These are phyloP conservation scores for Bergia sp. DNA, from an alignment of 92 coral and sea anemone genomes.

Conservation along the genomic window DNA sequence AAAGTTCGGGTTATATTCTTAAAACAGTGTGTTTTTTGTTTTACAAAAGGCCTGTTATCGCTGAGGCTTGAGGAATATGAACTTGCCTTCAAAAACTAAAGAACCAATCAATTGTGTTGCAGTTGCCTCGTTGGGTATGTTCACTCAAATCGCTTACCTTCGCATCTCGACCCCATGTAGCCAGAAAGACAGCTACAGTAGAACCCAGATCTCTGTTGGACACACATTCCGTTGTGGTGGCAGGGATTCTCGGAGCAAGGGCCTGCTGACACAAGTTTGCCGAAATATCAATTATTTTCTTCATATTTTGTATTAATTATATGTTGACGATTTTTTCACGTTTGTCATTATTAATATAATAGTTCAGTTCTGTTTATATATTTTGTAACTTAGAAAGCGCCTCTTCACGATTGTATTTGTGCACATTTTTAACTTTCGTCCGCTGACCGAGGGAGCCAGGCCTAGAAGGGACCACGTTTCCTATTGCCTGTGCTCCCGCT, in stretches of 20 bases:
- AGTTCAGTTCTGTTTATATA: too few species aligned
- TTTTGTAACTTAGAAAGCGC: too few species aligned
- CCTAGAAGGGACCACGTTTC: too few species aligned
- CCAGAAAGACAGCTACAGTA: conserved; percentile 91
- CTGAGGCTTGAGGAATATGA: neutral
- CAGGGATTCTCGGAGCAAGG: conserved; percentile 82
- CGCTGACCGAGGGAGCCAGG: too few species aligned
- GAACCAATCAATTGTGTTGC: neutral
- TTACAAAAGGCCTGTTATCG: too few species aligned
- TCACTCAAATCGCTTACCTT: conserved; percentile 62
- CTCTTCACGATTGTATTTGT: too few species aligned
- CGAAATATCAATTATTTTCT: neutral
- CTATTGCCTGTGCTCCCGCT: too few species aligned
- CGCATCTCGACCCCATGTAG: conserved; percentile 88
- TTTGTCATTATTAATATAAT: too few species aligned
- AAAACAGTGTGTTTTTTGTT: too few species aligned
- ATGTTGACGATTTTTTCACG: too few species aligned
- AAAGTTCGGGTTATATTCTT: too few species aligned
- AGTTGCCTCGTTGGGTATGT: neutral
- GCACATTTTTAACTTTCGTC: too few species aligned
- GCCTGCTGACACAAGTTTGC: conserved; percentile 40
- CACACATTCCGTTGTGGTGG: conserved; percentile 86
- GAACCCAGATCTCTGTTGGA: conserved; percentile 67
- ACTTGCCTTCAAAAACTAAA: neutral
- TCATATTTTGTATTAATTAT: neutral